phyloP scores from a whole-genome alignment of 2,113 vertebrate species.

The Archocentrus centrarchus region DNA sequence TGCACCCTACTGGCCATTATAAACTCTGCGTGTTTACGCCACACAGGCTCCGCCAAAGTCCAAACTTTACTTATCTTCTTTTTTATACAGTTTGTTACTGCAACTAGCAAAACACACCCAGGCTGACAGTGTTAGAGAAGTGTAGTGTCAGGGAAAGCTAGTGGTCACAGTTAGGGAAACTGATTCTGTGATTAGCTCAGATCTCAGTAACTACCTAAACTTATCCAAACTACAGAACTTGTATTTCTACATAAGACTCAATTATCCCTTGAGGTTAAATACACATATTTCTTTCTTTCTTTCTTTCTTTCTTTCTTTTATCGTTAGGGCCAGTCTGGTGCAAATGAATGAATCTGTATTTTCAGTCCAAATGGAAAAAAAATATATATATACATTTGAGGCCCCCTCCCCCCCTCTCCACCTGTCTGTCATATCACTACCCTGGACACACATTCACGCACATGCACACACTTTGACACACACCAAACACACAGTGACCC shows the following conservation, averaged over 20 bases:
- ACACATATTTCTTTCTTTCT: not conserved
- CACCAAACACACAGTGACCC: slow-evolving; percentile 78
- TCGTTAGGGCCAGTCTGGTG: slow-evolving; percentile 66
- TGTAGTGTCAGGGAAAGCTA: not conserved
- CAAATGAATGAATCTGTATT: slow-evolving; percentile 66
- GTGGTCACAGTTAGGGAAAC: too few species aligned
- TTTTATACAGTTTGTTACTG: not conserved
- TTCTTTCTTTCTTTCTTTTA: not conserved
- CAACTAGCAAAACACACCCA: not conserved
- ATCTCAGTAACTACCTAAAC: not conserved
- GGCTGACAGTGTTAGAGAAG: too few species aligned
- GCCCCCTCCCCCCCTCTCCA: slow-evolving; percentile 32
- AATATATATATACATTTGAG: slow-evolving; percentile 33
- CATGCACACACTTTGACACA: slow-evolving; percentile 40
- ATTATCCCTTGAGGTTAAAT: not conserved
- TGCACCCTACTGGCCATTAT: too few species aligned
- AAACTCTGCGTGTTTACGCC: too few species aligned
- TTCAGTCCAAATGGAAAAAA: slow-evolving; percentile 53
- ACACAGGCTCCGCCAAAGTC: too few species aligned
- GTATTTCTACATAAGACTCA: not conserved
- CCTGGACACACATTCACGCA: slow-evolving; percentile 37
- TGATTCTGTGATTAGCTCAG: not conserved
- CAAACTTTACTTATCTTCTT: too few species aligned
- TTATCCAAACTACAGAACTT: not conserved
- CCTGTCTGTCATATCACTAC: slow-evolving; percentile 64